Evolutionary conservation across 2,797 vertebrate genomes (phyloP), one percentile per base, ranked within the genome.

Genomic region (Myoxocephalus aenaeus): DNA sequence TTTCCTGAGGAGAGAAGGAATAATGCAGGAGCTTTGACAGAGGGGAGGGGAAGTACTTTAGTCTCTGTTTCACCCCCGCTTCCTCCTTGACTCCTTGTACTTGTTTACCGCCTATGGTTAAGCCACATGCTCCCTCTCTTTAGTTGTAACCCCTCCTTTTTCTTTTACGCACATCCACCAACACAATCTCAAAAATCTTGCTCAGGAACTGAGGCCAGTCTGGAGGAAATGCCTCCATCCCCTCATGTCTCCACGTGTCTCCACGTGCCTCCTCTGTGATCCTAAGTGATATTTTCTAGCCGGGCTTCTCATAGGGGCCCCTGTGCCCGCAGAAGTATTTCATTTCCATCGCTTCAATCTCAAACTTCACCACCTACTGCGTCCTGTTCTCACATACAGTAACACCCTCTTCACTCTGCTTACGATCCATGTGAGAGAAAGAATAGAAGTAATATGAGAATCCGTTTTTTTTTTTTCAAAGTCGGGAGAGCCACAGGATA

Each of bases 171-270:
- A 80, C 77, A 82, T 84, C 75, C 85, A 82, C 81, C 42, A 14
- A 51, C 64, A 62, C 79, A 90, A 84, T 85, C 89, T 84, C 72
- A 54, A 68, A 80, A 68, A 91, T 90, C 75, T 87, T 13, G 17
- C 71, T 80, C 90, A 89, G 91, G 87, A 93, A 90, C 87, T 82
- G 59, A 85, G 83, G 73, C 69, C 76, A 80, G 88, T 84, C 82
- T 79, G 72, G 73, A 92, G 92, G 92, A 93, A 93, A 93, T 88
- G 81, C 81, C 84, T 73, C 78, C 87, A 77, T 90, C 90, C 91
- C 62, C 83, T 87, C 82, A 73, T 80, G 82, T 87, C 87, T 89
- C 84, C 85, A 81, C 61, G 80, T 80, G 82, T 87, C 87, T 89
- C 84, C 85, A 81, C 61, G 80, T 84, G 83, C 81, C 83, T 74